These are phyloP conservation scores for Anseranas semipalmata DNA, from an alignment of 2,113 vertebrate genomes.

Conservation along the genomic window DNA sequence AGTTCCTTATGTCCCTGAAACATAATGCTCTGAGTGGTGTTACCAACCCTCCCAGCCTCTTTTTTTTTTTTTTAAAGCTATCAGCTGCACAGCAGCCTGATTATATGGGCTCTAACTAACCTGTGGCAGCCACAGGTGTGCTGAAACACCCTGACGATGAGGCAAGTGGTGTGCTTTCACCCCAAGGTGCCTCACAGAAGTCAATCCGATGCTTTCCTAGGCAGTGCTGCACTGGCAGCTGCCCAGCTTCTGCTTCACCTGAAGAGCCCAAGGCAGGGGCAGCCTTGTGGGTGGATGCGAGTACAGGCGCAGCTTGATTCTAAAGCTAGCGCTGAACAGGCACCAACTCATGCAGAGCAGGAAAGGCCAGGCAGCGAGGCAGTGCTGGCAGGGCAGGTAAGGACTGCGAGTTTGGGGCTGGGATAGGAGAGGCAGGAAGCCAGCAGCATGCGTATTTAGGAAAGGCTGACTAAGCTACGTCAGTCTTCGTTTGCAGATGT, in stretches of 20 bases:
- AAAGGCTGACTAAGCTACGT: neutral
- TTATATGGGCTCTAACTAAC: neutral
- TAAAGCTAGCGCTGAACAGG: neutral
- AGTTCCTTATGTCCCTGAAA: neutral
- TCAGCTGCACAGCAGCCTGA: neutral
- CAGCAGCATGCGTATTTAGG: neutral
- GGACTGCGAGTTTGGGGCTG: neutral
- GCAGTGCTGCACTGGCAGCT: neutral
- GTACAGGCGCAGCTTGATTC: rapidly evolving
- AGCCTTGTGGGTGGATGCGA: neutral
- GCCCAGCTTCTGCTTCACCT: neutral
- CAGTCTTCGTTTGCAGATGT: neutral
- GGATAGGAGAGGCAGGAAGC: neutral
- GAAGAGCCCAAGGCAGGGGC: neutral
- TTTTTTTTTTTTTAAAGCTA: neutral
- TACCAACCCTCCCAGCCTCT: neutral
- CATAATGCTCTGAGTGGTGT: neutral
- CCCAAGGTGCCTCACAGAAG: rapidly evolving
- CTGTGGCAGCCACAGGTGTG: neutral
- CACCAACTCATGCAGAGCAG: neutral
- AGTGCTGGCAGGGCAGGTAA: neutral
- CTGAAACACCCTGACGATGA: rapidly evolving
- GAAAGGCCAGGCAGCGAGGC: neutral
- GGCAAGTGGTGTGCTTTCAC: neutral
- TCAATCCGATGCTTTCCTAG: neutral